Evolutionary conservation across 2,888 invertebrate species (phyloP).

Genomic region (Slavum lentiscoides): DNA sequence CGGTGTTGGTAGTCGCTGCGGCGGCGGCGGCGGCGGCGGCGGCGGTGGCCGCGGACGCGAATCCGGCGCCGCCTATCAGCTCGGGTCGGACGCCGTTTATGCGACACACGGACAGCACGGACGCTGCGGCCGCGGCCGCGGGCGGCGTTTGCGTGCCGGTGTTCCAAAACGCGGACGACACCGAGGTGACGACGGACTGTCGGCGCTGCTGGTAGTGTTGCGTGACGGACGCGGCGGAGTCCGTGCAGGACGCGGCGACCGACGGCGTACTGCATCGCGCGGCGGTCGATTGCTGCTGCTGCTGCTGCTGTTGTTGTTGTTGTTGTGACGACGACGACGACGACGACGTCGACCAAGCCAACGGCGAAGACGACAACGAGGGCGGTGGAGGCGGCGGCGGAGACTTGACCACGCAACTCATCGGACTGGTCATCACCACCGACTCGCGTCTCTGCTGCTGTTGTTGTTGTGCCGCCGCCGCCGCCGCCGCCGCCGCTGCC

Average conservation of each 20-base stretch:
- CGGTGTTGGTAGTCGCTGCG: slow-evolving; percentile 58
- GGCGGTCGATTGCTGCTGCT: slow-evolving; percentile 53
- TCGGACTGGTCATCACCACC: slow-evolving; percentile 54
- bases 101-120: slow-evolving; percentile 59
- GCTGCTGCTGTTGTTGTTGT: slow-evolving; percentile 52
- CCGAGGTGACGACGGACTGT: slow-evolving; percentile 61
- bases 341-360: slow-evolving; percentile 63
- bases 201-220: slow-evolving; percentile 60
- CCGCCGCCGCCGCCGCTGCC: slow-evolving; percentile 56
- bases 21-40: slow-evolving; percentile 8
- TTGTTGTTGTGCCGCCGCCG: slow-evolving; percentile 59
- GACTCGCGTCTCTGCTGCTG: slow-evolving; percentile 58
- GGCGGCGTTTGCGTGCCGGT: slow-evolving; percentile 54
- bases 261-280: slow-evolving; percentile 54
- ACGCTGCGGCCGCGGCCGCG: slow-evolving; percentile 58
- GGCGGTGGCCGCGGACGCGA: slow-evolving; percentile 19
- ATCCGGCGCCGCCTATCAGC: slow-evolving; percentile 68
- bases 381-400: slow-evolving; percentile 68
- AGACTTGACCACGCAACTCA: slow-evolving; percentile 58
- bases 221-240: slow-evolving; percentile 57
- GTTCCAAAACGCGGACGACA: slow-evolving; percentile 55
- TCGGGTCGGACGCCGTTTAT: slow-evolving; percentile 83
- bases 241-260: not conserved
- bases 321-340: slow-evolving; percentile 57
- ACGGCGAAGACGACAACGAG: slow-evolving; percentile 64